Evolutionary conservation across 1,140 invertebrate species (phyloP), one percentile per base, ranked within the genome.

Genomic region (Rhopalosiphum maidis): DNA sequence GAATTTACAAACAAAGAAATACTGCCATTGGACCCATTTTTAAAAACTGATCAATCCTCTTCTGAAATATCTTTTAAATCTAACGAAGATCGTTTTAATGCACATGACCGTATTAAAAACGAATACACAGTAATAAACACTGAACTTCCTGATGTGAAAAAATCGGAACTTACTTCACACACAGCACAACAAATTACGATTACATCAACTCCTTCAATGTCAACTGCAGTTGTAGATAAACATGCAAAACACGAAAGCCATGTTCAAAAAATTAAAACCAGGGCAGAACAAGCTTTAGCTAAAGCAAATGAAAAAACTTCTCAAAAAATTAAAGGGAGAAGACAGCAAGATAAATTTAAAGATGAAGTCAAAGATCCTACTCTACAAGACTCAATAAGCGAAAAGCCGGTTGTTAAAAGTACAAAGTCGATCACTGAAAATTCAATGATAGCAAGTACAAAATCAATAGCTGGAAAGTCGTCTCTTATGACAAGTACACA

Each of bases 181-280:
- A 92, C 46, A 51, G 9, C n/a, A 25, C 43, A 51, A 92, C 43
- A 51, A 48, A 82, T 43, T 8, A 54, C 37, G 7, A 51, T 15
- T 6, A 92, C 23, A 2, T 83, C 91, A 25, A 93, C 82, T 23
- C 21, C 43, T 9, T 8, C 22, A 23, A 83, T 11, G 35, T n/a
- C 82, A 21, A 30, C 51, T 30, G 23, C 35, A 37, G 46, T 22
- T 21, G 7, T 43, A 85, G 7, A 25, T 22, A 51, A 41, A 55
- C 8, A 25, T 15, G 25, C 11, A 82, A 92, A 92, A 9, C 9
- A 11, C 5, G 68, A 93, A n/a, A 85, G 77, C 86, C 48, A 93
- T 30, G 21, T 93, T 54, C 91, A 93, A 37, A 93, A 86, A 93
- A 93, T 93, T 55, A 93, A 93, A 85, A 54, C 68, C 1, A 54